A percentile compares a stretch with the other conserved stretches of the same genome.
Conservation (phyloP, 2,113 vertebrate species). For the western clawed frog (Xenopus tropicalis) region DNA sequence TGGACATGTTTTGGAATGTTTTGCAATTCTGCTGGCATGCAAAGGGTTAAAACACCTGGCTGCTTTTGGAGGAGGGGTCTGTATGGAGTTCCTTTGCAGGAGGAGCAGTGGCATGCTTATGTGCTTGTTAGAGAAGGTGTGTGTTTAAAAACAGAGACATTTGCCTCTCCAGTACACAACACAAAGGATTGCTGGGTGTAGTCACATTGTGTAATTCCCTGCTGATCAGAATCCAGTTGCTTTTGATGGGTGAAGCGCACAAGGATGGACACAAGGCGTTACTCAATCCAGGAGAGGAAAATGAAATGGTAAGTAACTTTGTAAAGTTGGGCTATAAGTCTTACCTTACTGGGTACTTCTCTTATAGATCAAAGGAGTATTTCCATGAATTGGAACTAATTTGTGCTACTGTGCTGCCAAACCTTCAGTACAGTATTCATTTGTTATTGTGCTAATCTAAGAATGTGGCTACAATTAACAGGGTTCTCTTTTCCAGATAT, state of each 20-base stretch:
- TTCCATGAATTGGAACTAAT: too few relatives aligned
- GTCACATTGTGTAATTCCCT: slow-evolving; percentile 7
- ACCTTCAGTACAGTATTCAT: too few relatives aligned
- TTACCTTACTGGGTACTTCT: too few relatives aligned
- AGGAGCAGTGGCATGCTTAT: slow-evolving; percentile 51
- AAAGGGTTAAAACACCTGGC: slow-evolving; percentile 33
- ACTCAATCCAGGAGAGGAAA: slow-evolving; percentile 71
- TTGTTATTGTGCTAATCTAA: too few relatives aligned
- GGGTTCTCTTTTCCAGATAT: too few relatives aligned
- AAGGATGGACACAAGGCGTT: slow-evolving; percentile 56
- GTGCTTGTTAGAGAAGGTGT: slow-evolving; percentile 54
- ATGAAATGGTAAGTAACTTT: slow-evolving; percentile 68
- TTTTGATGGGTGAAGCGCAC: slow-evolving; percentile 53
- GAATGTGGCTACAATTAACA: too few relatives aligned
- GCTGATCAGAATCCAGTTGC: neutral
- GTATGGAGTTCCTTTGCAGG: slow-evolving; percentile 36
- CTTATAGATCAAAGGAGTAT: too few relatives aligned
- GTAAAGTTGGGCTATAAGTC: too few relatives aligned
- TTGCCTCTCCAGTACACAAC: slow-evolving; percentile 22
- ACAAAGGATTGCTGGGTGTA: slow-evolving; percentile 18
- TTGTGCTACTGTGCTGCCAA: too few relatives aligned
- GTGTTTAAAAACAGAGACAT: slow-evolving; percentile 17
- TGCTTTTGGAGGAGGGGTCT: slow-evolving; percentile 16
- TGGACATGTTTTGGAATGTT: neutral
- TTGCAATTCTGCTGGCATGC: neutral